Percentiles rank a stretch among this genome's conserved stretches.
These are phyloP conservation scores for Hylaea fasciaria DNA, from an alignment of 2,888 invertebrate species.

Conservation along the genomic window DNA sequence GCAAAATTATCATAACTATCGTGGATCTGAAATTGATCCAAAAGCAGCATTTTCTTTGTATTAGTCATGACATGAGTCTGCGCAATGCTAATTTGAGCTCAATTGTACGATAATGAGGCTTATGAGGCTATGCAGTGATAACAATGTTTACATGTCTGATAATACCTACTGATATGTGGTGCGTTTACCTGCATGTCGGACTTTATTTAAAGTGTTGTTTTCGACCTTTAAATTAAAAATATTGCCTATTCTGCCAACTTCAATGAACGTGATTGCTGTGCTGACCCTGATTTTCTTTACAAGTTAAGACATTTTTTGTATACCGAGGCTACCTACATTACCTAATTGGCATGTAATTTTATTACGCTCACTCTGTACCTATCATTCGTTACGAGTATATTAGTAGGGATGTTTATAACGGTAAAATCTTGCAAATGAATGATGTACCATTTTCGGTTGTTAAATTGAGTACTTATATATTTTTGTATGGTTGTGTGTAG, in stretches of 20 bases:
- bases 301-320: neutral
- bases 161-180: constrained; percentile 54
- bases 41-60: constrained; percentile 21
- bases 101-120: constrained; percentile 56
- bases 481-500: no score
- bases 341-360: no score
- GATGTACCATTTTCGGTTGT: no score
- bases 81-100: constrained; percentile 38
- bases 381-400: no score
- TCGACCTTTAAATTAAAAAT: constrained; percentile 3
- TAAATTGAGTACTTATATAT: no score
- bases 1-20: neutral
- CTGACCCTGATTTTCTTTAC: constrained; percentile 18
- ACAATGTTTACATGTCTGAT: constrained; percentile 59
- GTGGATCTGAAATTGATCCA: neutral
- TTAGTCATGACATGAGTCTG: constrained; percentile 49
- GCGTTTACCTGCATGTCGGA: constrained; percentile 49
- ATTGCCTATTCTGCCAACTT: constrained; percentile 15
- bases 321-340: neutral
- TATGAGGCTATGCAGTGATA: constrained; percentile 56
- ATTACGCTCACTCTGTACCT: no score
- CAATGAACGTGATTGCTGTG: constrained; percentile 1
- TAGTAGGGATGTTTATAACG: no score
- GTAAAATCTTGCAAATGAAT: no score
- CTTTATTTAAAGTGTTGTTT: constrained; percentile 43